Base-by-base conservation (phyloP, 2,888 invertebrate species). In the Philereme vetulata region DNA sequence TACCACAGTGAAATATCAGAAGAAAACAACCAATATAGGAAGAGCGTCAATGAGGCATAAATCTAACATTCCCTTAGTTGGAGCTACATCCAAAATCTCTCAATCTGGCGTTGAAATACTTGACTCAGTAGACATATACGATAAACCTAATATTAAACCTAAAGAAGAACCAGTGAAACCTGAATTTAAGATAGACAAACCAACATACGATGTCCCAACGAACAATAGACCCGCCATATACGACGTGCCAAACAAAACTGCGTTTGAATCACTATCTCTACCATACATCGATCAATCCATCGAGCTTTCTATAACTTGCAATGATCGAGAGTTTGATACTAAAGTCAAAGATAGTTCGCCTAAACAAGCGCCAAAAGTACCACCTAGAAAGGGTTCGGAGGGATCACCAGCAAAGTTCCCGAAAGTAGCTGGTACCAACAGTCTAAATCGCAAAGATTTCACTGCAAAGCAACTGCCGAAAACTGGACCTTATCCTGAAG, bases 271-370 rank as follows among this genome's bases (percentile, higher is more conserved):
- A 4, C 72, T 92, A 55, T 90, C 92, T 4, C 68, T 92, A 45
- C 92, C 92, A 47, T 92, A 86, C 61, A 92, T 92, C 64, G 92
- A 92, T 64, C 91, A 91, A 77, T 91, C 91, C 34, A 88, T 91
- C 76, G 92, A 92, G 56, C 83, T 90, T 67, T 89, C 90, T 81
- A 90, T 90, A 74, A 79, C 88, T 32, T 81, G 86, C n/a, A 90
- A 90, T 75, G 91, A 91, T 84, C 89, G 91, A 84, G 91, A 92
- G 71, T 92, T 91, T 67, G 91, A 92, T 83, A 88, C 78, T 1
- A 90, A 92, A 80, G 67, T 92, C 1, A 90, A 90, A 83, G 89
- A 90, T 1, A 82, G 72, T 33, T 88, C 91, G 4, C 72, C 82
- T 45, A 89, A 88, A 65, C 72, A 81, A n/a, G 77, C 76, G 43